Conservation (phyloP, 2,797 vertebrate species). For the Xenentodon cancila region DNA sequence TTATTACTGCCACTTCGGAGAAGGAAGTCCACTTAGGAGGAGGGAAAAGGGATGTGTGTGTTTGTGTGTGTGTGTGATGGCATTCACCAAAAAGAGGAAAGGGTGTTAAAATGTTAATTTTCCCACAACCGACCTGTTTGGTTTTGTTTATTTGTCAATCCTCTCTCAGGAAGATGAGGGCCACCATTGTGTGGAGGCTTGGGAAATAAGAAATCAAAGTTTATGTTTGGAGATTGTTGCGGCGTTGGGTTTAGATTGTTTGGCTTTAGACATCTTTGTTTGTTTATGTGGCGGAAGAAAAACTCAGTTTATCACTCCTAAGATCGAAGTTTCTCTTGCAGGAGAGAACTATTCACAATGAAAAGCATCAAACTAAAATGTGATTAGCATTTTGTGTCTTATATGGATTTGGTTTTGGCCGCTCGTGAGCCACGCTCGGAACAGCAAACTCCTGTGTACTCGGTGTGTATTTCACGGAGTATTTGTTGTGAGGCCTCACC, state of each 20-base stretch:
- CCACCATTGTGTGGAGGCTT: conserved; percentile 56
- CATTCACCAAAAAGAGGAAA: conserved; percentile 57
- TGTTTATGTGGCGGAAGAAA: conserved; percentile 52
- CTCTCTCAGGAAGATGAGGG: conserved; percentile 53
- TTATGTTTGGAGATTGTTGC: conserved; percentile 59
- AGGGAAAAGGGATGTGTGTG: conserved; percentile 59
- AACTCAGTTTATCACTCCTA: conserved; percentile 28
- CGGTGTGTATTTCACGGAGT: too few species aligned
- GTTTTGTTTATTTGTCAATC: conserved; percentile 52
- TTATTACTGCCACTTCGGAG: conserved; percentile 63
- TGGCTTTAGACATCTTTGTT: conserved; percentile 55
- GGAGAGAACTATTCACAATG: neutral
- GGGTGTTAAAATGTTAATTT: conserved; percentile 66
- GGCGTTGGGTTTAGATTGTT: conserved; percentile 48
- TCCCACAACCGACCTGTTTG: conserved; percentile 55
- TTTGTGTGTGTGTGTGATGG: neutral
- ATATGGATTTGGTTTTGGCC: too few species aligned
- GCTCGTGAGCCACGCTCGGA: too few species aligned
- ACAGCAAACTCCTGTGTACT: too few species aligned
- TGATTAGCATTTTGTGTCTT: too few species aligned
- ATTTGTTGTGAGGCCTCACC: conserved; percentile 9
- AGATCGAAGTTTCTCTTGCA: conserved; percentile 8
- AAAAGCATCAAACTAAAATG: neutral
- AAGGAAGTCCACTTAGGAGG: conserved; percentile 68
- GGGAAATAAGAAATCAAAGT: conserved; percentile 57